A percentile compares a stretch with the other conserved stretches of the same genome.
Conservation (phyloP, 2,113 vertebrate species). For the Cryptoleucopteryx plumbea region DNA sequence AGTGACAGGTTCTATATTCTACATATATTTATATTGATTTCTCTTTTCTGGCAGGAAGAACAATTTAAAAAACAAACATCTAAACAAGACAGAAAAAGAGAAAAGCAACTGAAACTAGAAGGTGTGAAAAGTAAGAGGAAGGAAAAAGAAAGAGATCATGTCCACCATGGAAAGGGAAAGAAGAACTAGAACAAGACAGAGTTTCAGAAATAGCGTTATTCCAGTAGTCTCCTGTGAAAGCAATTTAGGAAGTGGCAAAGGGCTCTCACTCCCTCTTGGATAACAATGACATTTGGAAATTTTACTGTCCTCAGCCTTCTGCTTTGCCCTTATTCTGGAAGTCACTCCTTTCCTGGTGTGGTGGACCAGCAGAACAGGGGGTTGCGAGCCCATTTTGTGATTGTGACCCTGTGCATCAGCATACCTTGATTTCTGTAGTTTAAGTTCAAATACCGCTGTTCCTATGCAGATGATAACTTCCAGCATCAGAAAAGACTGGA, state of each 20-base stretch:
- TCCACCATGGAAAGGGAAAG: not conserved
- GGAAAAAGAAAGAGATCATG: not conserved
- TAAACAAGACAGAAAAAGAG: not conserved
- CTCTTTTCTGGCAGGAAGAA: not conserved
- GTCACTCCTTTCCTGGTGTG: not conserved
- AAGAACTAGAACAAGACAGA: not conserved
- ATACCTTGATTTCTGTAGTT: not conserved
- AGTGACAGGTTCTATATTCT: not conserved
- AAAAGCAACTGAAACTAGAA: not conserved
- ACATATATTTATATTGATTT: not conserved
- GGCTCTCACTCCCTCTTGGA: not conserved
- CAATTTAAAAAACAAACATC: not conserved
- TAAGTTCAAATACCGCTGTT: not conserved
- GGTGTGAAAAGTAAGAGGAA: not conserved
- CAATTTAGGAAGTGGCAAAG: not conserved
- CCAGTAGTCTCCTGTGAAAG: not conserved
- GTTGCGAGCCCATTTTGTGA: not conserved
- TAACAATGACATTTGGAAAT: not conserved
- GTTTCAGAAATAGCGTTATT: conserved; percentile 19
- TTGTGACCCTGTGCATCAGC: not conserved
- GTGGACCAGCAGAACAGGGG: not conserved
- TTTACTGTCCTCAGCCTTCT: not conserved
- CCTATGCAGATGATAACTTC: not conserved
- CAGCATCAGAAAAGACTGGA: not conserved
- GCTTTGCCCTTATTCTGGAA: not conserved